Percentiles rank a stretch among this genome's conserved stretches.
Conservation (phyloP, 2,113 vertebrate species). For the Lagopus muta region DNA sequence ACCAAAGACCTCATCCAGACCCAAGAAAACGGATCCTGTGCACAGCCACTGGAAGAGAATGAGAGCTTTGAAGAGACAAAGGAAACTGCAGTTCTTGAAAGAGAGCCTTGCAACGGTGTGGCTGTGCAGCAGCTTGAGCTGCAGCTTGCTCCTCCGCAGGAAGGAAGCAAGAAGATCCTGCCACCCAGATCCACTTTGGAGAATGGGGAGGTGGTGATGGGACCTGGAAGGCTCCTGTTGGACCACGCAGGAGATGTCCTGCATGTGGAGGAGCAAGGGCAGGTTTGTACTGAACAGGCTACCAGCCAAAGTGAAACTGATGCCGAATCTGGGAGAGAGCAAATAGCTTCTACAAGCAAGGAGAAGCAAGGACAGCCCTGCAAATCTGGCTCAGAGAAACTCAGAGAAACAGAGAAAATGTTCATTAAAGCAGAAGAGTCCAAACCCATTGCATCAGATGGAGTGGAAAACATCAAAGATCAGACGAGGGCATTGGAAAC, state of each 20-base stretch:
- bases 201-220: slow-evolving; percentile 10
- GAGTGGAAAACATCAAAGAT: neutral
- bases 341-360: neutral
- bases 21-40: neutral
- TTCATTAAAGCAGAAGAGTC: neutral
- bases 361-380: neutral
- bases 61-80: slow-evolving; percentile 16
- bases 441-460: neutral
- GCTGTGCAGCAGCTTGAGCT: slow-evolving; percentile 11
- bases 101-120: neutral
- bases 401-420: neutral
- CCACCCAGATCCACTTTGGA: neutral
- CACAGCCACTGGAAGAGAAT: neutral
- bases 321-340: slow-evolving; percentile 23
- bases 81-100: neutral
- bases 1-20: slow-evolving; percentile 20
- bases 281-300: neutral
- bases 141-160: neutral
- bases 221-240: neutral
- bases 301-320: neutral
- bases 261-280: neutral
- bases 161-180: neutral
- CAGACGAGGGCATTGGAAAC: neutral
- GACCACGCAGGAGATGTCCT: neutral
- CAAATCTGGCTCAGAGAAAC: neutral